Percentiles rank a stretch among this genome's conserved stretches.
phyloP scores from a whole-genome alignment of 2,797 vertebrate species.

The Melanogrammus aeglefinus region DNA sequence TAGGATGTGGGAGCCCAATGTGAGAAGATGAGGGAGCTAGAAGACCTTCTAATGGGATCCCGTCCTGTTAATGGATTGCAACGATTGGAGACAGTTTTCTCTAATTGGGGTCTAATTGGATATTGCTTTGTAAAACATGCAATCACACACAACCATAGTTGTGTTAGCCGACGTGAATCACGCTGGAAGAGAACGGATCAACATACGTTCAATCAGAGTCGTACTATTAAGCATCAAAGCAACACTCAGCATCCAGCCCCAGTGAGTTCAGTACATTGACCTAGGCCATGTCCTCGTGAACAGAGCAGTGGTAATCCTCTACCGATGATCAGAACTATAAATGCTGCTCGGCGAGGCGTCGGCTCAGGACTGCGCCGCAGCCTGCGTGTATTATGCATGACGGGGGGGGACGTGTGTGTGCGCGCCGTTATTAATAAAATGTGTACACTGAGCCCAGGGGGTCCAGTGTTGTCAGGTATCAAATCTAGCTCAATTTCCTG shows the following conservation, averaged over 20 bases:
- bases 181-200: not conserved
- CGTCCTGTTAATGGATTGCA: not conserved
- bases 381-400: conserved; percentile 1
- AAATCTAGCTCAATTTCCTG: not conserved
- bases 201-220: not conserved
- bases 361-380: not conserved
- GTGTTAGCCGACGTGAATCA: not conserved
- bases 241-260: too few relatives aligned
- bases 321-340: not conserved
- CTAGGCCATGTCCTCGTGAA: not conserved
- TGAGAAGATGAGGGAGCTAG: not conserved
- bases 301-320: not conserved
- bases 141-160: not conserved
- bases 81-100: not conserved
- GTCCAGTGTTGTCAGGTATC: not conserved
- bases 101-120: not conserved
- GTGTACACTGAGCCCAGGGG: not conserved
- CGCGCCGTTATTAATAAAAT: not conserved
- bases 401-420: not conserved
- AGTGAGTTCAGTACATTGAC: not conserved
- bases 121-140: not conserved
- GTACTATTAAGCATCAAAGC: not conserved
- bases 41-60: not conserved
- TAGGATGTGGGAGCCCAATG: not conserved
- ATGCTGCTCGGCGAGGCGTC: not conserved